These are phyloP conservation scores for Rhagologus leucostigma DNA, from an alignment of 2,113 vertebrate genomes.

Conservation along the genomic window DNA sequence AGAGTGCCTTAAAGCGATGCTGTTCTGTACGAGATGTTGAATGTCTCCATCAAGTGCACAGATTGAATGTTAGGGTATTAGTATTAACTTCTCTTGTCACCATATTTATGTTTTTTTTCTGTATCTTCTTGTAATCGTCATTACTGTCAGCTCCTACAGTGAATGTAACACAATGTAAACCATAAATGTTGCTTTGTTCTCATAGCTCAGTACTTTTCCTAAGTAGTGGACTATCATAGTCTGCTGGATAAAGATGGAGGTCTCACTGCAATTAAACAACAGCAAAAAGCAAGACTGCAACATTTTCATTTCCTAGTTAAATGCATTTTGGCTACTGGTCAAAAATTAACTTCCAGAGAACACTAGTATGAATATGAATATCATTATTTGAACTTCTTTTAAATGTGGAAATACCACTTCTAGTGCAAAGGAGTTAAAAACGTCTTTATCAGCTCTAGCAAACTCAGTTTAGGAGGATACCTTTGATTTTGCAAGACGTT, in stretches of 20 bases:
- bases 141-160: not conserved
- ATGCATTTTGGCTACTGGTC: not conserved
- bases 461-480: conserved; percentile 22
- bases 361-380: not conserved
- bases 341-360: not conserved
- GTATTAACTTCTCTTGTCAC: not conserved
- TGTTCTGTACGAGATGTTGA: not conserved
- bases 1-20: not conserved
- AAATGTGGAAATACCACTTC: not conserved
- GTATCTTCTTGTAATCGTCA: not conserved
- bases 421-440: not conserved
- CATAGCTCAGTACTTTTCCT: not conserved
- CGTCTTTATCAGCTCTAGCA: not conserved
- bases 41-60: not conserved
- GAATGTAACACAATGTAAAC: not conserved
- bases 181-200: not conserved
- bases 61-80: not conserved
- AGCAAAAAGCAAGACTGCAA: not conserved
- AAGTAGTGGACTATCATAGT: not conserved
- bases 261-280: not conserved
- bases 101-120: not conserved
- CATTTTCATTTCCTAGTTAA: not conserved
- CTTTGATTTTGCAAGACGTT: conserved; percentile 80
- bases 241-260: not conserved
- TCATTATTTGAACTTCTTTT: not conserved